Base-by-base conservation (phyloP, 2,113 vertebrate species). In the Paracanthobrama guichenoti region DNA sequence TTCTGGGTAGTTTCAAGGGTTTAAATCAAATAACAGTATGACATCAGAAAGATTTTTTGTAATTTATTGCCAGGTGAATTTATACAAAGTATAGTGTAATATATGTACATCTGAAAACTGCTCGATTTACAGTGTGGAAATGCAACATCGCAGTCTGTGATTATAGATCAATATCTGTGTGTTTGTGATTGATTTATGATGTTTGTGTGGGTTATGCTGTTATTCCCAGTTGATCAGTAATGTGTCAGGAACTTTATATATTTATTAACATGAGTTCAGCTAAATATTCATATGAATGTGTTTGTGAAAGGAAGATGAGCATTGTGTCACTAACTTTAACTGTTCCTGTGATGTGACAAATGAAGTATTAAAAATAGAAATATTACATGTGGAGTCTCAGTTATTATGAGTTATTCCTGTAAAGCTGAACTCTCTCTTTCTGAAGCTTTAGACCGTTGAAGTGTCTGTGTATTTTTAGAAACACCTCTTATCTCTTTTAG, bases 401-500 rank as follows among this genome's bases (percentile, higher is more conserved):
- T n/a, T 24, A 60, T 24, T 60, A 12, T 26, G 59, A 60, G n/a
- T n/a, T 60, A 1, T 20, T 20, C 14, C 46, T 50, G 48, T 53
- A 18, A 53, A 20, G 16, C 50, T 53, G 16, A 18, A 20, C 6
- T 57, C 64, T 66, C 4, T 39, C 31, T 69, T 0, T 69, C 12
- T 62, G 59, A 62, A 62, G 10, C n/a, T 2, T 60, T 60, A 1
- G 12, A 4, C 13, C 6, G 1, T 13, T 26, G 59, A 26, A 13
- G 59, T 26, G 66, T 67, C 3, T 59, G 64, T 69, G 66, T 69
- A 39, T 69, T 69, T 69, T 69, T 69, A 39, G 18, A 69, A 69
- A 69, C 11, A 9, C 18, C 20, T 39, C 31, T 39, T 69, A 39
- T 39, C 16, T 67, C 13, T 20, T 35, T 35, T 18, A 22, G 16